Evolutionary conservation across 2,888 invertebrate genomes (phyloP), one percentile per base, ranked within the genome.

Genomic region (Drosophila cognata): DNA sequence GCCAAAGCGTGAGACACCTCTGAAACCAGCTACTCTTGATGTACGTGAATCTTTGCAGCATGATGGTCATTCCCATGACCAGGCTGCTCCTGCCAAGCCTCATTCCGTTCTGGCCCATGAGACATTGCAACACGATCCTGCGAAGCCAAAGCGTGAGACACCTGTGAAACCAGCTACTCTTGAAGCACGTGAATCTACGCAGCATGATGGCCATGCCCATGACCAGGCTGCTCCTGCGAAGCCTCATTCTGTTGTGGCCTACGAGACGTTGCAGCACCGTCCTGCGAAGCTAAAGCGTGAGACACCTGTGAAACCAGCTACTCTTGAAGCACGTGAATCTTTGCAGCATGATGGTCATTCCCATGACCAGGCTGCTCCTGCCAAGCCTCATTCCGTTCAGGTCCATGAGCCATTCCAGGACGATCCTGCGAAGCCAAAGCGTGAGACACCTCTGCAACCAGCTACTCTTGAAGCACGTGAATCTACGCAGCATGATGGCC

Each of bases 251-350:
- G 46, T 43, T 4, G 10, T 28, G 16, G 63, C 64, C 1, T 18
- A 25, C 6, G 72, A 71, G 2, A n/a, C 18, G 4, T 8, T 64
- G 7, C 66, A 73, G 13, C 74, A 74, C 31, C 52, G 72, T 35
- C 29, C 10, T 11, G 33, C 35, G 21, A 66, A 43, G 13, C 11
- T 5, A 1, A 61, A 46, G 21, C 68, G 68, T 13, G 60, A 68
- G 21, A 2, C 57, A 33, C 52, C 33, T 6, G 38, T 31, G 11
- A 65, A 66, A 18, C 74, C 64, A 28, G 56, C 43, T 18, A 38
- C 53, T 18, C 67, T 71, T 10, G 38, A 31, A 10, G 63, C 53
- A 4, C 64, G 57, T 1, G 65, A 74, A 6, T 6, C 6, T 4
- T 31, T 59, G 28, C 61, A 64, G 1, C 68, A 71, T 21, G 46